A percentile compares a stretch with the other conserved stretches of the same genome.
These are phyloP conservation scores for Drosophila nasuta DNA, from an alignment of 1,140 invertebrate genomes.

Conservation along the genomic window DNA sequence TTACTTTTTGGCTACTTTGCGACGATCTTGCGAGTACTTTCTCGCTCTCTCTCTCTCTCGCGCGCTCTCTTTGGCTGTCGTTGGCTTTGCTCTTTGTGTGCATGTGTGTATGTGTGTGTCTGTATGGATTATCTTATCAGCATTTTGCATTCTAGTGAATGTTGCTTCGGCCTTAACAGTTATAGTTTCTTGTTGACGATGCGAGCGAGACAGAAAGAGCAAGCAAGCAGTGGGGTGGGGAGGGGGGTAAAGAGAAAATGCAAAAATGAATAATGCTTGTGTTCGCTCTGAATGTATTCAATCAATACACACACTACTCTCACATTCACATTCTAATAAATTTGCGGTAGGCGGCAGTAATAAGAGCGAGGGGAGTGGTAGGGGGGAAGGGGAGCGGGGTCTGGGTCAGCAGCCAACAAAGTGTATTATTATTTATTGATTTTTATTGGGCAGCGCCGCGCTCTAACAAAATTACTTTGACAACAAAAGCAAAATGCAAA, in stretches of 20 bases:
- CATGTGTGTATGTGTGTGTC: background rate
- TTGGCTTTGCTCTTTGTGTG: background rate
- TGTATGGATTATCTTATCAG: slow-evolving; percentile 74
- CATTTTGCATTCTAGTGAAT: slow-evolving; percentile 30
- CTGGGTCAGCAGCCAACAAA: slow-evolving; percentile 54
- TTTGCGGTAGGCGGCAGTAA: background rate
- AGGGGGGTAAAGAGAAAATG: background rate
- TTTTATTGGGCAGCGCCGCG: slow-evolving; percentile 48
- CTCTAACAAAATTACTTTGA: slow-evolving; percentile 54
- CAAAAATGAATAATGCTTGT: background rate
- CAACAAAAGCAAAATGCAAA: slow-evolving; percentile 43
- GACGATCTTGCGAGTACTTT: slow-evolving; percentile 7
- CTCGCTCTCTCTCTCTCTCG: slow-evolving; percentile 12
- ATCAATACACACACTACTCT: slow-evolving; percentile 18
- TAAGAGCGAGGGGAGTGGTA: no score
- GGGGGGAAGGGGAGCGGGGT: background rate
- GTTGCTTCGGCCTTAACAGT: slow-evolving; percentile 25
- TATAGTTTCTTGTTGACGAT: slow-evolving; percentile 36
- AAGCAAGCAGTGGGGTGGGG: background rate
- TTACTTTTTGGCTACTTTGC: slow-evolving; percentile 13
- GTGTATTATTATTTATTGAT: slow-evolving; percentile 82
- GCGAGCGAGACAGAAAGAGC: background rate
- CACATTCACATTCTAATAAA: background rate
- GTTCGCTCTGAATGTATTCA: slow-evolving; percentile 9
- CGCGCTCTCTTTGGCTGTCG: background rate